Percentiles rank a stretch among this genome's conserved stretches.
Conservation (phyloP, 2,888 invertebrate genomes). For the Heteromurus nitidus region DNA sequence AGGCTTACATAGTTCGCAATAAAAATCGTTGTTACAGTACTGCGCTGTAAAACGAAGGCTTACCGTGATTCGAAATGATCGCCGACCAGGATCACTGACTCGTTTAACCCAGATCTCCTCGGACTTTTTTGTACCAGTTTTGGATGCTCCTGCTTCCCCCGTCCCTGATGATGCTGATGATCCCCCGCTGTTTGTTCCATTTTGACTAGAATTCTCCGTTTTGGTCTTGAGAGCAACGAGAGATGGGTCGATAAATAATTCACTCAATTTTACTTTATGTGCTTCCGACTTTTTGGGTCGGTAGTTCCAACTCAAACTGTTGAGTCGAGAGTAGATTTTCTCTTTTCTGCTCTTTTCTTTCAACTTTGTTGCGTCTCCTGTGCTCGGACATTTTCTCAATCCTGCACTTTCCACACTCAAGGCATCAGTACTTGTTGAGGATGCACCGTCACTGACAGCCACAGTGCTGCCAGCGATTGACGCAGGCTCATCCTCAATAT, state of each 20-base stretch:
- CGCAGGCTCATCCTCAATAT: constrained; percentile 38
- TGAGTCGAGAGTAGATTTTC: constrained; percentile 42
- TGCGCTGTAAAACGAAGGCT: background rate
- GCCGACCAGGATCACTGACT: constrained; percentile 69
- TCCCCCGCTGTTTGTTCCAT: constrained; percentile 39
- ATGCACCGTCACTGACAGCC: background rate
- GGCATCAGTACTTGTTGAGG: background rate
- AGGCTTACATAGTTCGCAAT: background rate
- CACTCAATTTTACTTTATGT: constrained; percentile 70
- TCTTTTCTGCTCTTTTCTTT: constrained; percentile 50
- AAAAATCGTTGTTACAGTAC: background rate
- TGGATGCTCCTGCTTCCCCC: constrained; percentile 11
- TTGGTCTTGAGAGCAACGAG: constrained; percentile 64
- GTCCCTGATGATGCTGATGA: too few relatives aligned
- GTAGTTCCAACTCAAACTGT: constrained; percentile 50
- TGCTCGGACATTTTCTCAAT: constrained; percentile 47
- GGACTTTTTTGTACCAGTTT: constrained; percentile 67
- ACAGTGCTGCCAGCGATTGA: background rate
- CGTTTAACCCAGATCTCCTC: constrained; percentile 73
- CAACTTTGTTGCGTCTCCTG: constrained; percentile 42
- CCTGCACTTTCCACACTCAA: constrained; percentile 16
- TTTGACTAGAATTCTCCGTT: constrained; percentile 60
- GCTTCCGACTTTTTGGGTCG: constrained; percentile 61
- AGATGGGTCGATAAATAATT: constrained; percentile 70
- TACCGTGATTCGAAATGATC: constrained; percentile 71